Conservation (phyloP, 2,888 invertebrate genomes). For the Spialia ferax region DNA sequence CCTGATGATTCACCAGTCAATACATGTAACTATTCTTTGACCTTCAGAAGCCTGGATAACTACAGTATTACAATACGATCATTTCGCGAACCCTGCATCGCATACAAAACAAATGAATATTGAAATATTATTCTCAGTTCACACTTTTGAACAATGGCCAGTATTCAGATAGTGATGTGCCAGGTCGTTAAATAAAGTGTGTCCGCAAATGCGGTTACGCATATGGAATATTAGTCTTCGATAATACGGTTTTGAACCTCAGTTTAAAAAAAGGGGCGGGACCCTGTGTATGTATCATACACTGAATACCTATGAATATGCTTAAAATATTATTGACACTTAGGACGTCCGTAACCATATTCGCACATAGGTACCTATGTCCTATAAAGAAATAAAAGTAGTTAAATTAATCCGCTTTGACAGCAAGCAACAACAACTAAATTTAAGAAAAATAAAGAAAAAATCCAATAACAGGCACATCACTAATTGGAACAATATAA, state of each 20-base stretch:
- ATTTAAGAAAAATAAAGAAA: not conserved
- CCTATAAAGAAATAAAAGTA: too few relatives aligned
- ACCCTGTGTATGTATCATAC: too few relatives aligned
- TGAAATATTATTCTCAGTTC: not conserved
- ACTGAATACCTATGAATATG: too few relatives aligned
- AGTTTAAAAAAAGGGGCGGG: too few relatives aligned
- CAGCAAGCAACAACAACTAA: too few relatives aligned
- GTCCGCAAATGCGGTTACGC: not conserved
- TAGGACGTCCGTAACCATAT: too few relatives aligned
- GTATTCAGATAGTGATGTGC: conserved; percentile 55
- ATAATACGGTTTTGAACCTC: too few relatives aligned
- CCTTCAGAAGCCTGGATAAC: conserved; percentile 11
- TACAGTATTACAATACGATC: conserved; percentile 19
- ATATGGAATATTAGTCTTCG: not conserved
- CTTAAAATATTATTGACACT: too few relatives aligned
- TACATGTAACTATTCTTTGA: conserved; percentile 8
- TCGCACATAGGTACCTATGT: too few relatives aligned
- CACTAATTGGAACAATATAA: conserved; percentile 58
- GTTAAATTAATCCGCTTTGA: too few relatives aligned
- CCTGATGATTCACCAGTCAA: conserved; percentile 12
- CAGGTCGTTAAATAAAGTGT: not conserved
- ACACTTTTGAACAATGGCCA: conserved; percentile 61
- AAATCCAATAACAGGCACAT: not conserved
- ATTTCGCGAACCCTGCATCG: not conserved
- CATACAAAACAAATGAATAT: conserved; percentile 20